Base-by-base conservation (phyloP, 2,113 vertebrate genomes). In the Ploceus nigricollis region DNA sequence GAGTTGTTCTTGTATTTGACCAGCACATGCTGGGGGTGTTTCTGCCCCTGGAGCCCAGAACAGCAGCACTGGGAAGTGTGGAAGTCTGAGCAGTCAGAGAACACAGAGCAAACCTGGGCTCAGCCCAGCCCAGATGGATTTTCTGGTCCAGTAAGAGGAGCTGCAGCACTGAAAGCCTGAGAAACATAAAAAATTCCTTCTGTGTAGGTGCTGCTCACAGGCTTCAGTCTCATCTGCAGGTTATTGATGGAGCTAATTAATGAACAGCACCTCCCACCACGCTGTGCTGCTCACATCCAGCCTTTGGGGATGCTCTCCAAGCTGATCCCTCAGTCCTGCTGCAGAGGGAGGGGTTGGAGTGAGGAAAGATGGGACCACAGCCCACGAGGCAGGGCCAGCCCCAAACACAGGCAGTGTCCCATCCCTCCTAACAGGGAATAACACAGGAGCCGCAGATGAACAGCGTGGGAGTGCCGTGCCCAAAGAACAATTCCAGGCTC, bases 381-480 rank as follows among this genome's bases (percentile, higher is more conserved):
- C 30, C 4, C 57, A 7, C 0, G 1, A 7, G 37, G 61, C 48
- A 69, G 69, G 45, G 44, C 57, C 58, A 42, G 50, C 23, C 33
- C 65, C 10, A 15, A 15, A 3, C 8, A 13, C 37, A 33, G 72
- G 47, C 66, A 56, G 19, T 30, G 13, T n/a, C 25, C 7, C 3
- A 6, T 21, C 63, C 45, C 31, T 76, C 10, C 0, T 16, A 7
- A 11, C 50, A 22, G 61, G 61, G 68, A 56, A 4, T 4, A 12
- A 15, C 8, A 15, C 1, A 10, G 57, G 30, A 61, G n/a, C 4
- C 13, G 3, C 33, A 8, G 76, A 14, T 6, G 16, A 21, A 21
- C 1, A 1, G 35, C 8, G 1, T 15, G 28, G 53, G 33, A 75
- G 35, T 0, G 68, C 87, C 0, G 0, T 4, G 31, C 13, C 47